phyloP scores from a whole-genome alignment of 2,888 invertebrate genomes.

The Drosophila birchii region DNA sequence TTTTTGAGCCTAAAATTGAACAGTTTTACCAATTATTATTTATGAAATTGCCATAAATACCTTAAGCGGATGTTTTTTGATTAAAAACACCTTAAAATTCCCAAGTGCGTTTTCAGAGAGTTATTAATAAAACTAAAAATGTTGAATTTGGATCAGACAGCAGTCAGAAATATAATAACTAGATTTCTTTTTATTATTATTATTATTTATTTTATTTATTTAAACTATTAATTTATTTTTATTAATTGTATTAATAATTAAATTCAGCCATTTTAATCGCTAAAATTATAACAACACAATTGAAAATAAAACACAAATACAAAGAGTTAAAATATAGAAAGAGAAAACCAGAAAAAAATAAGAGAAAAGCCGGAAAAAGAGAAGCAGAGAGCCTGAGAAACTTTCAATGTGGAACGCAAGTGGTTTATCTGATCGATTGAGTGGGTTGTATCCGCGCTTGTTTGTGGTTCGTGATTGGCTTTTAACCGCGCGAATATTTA shows the following conservation, averaged over 20 bases:
- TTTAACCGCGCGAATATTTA: conserved; percentile 50
- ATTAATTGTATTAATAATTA: too few species aligned
- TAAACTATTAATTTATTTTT: too few species aligned
- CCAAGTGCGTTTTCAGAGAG: neutral
- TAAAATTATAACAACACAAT: neutral
- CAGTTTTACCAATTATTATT: neutral
- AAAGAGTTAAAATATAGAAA: neutral
- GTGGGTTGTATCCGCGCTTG: conserved; percentile 37
- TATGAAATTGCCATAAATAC: neutral
- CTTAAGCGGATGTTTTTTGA: neutral
- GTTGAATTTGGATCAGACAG: too few species aligned
- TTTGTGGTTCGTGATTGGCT: conserved; percentile 40
- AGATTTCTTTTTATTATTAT: too few species aligned
- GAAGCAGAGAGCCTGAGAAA: neutral
- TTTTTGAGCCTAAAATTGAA: neutral
- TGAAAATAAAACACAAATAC: neutral
- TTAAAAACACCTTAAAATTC: neutral
- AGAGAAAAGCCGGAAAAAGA: neutral
- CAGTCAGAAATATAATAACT: too few species aligned
- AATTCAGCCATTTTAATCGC: neutral
- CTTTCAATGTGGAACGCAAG: conserved; percentile 36
- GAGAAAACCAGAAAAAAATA: neutral
- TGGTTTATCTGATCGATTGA: conserved; percentile 31
- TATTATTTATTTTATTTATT: too few species aligned
- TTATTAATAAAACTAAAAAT: too few species aligned